Evolutionary conservation across 2,113 vertebrate genomes (phyloP).

Genomic region (Psammodynastes pulverulentus): DNA sequence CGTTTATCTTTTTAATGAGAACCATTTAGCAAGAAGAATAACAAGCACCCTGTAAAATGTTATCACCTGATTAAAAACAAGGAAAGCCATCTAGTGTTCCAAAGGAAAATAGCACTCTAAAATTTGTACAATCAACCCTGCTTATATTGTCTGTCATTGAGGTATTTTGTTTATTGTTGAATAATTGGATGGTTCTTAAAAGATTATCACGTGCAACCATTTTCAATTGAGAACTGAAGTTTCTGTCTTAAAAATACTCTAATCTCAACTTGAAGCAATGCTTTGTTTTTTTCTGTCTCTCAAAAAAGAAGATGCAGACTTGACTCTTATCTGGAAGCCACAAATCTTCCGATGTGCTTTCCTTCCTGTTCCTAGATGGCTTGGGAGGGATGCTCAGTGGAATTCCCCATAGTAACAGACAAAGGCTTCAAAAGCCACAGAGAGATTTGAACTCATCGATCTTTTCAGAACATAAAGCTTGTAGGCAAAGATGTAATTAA

Average conservation of each 20-base stretch:
- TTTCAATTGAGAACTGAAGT: neutral
- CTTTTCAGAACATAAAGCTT: neutral
- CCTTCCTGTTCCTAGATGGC: neutral
- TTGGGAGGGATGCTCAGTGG: neutral
- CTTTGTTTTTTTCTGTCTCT: neutral
- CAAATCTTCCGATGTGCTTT: neutral
- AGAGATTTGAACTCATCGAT: neutral
- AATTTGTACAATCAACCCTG: neutral
- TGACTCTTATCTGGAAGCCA: neutral
- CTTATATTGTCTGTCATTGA: accelerated
- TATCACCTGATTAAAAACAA: neutral
- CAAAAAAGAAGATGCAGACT: neutral
- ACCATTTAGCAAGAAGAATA: accelerated
- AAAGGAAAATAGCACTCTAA: neutral
- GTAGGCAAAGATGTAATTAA: neutral
- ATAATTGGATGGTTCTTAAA: neutral
- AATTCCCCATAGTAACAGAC: neutral
- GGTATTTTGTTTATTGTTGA: accelerated
- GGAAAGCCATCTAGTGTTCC: conserved; percentile 50
- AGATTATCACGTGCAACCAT: neutral
- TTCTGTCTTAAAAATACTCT: neutral
- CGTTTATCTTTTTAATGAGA: neutral
- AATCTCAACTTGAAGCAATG: neutral
- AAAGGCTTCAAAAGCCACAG: neutral
- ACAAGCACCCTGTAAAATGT: neutral